Percentiles rank a stretch among this genome's conserved stretches.
Evolutionary conservation across 2,797 vertebrate species (phyloP).

Genomic region (Tamandua tetradactyla): DNA sequence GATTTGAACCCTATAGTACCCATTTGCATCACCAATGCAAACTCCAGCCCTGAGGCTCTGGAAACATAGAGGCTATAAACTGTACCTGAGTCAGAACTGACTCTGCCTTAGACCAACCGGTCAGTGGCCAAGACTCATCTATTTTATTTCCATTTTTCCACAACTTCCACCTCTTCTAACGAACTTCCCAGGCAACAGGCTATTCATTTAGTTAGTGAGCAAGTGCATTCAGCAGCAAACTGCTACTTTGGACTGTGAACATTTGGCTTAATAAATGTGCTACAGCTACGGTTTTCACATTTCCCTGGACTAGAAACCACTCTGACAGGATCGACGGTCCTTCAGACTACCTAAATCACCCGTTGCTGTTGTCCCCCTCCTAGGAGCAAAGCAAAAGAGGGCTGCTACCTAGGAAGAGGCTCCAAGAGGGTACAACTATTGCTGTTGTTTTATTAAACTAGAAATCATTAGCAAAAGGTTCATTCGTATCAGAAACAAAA

Average conservation of each 20-base stretch:
- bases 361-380: not conserved
- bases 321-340: slow-evolving; percentile 20
- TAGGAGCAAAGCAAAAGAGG: not conserved
- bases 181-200: slow-evolving; percentile 32
- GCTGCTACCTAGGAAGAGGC: not conserved
- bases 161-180: slow-evolving; percentile 33
- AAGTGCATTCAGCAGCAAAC: slow-evolving; percentile 39
- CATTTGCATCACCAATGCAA: not conserved
- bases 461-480: slow-evolving; percentile 36
- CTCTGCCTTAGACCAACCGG: not conserved
- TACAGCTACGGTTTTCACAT: not conserved
- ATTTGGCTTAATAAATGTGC: slow-evolving; percentile 47
- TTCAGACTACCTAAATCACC: slow-evolving; percentile 22
- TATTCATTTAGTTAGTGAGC: slow-evolving; percentile 35
- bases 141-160: slow-evolving; percentile 60
- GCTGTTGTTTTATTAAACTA: slow-evolving; percentile 20
- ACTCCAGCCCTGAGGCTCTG: not conserved
- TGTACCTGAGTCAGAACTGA: slow-evolving; percentile 10
- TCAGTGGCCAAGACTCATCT: slow-evolving; percentile 7
- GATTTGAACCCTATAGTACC: slow-evolving; percentile 8
- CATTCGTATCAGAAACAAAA: slow-evolving; percentile 42
- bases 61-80: slow-evolving; percentile 40
- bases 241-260: slow-evolving; percentile 1
- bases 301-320: slow-evolving; percentile 40
- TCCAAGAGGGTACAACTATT: not conserved